Evolutionary conservation across 1,140 invertebrate genomes (phyloP), one percentile per base, ranked within the genome.

Genomic region (Antheraea mylitta): DNA sequence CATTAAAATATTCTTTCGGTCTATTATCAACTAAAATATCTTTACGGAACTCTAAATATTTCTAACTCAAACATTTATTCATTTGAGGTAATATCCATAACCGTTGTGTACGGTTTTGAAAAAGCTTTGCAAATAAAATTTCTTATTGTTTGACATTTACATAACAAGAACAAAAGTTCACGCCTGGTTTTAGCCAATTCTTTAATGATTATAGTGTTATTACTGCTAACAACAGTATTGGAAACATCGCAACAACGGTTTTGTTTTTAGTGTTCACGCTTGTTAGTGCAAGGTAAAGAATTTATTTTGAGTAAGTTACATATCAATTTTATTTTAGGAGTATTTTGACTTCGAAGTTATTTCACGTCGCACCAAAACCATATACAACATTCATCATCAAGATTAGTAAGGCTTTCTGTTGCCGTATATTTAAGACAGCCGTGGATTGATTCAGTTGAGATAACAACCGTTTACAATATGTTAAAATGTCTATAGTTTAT

Each of bases 21-120:
- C 11, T 13, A 16, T 53, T 53, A 16, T 53, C 2, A 53, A 16
- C 16, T 53, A 13, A 53, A 53, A 16, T 53, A 53, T 53, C 16
- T 53, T 53, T 53, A 53, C 16, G 45, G 45, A 53, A 53, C 45
- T 53, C 45, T 53, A 53, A 53, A 53, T 53, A 53, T n/a, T 53
- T 53, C 11, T 53, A 11, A 53, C 1, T 16, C 11, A 53, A 53
- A 53, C 16, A 13, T 53, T 53, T 53, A 53, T 53, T 53, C 45
- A 53, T 53, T 6, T 53, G 45, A 53, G 16, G 11, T 53, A 42
- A 42, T 42, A 42, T 42, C 38, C 38, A 42, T 42, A 42, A 42
- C 38, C 45, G 45, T 53, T 53, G 13, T 53, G 45, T 53, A 53
- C 45, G 45, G 45, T 53, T 53, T 53, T 53, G 45, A 53, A 53